Base-by-base conservation (phyloP, 2,888 invertebrate species). In the Elaeidobius kamerunicus region DNA sequence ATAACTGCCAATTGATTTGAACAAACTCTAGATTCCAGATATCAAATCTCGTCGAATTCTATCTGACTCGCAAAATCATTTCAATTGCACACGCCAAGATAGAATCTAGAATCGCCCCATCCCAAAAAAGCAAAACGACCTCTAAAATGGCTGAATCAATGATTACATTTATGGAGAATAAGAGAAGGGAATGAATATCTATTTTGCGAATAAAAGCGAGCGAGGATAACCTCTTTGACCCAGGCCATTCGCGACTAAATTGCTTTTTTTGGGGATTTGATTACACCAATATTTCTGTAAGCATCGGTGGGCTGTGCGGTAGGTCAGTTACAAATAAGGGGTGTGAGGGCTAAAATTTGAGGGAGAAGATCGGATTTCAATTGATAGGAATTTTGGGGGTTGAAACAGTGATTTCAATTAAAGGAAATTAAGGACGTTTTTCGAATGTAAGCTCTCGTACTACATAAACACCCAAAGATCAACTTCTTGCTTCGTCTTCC, bases 101-200 rank as follows among this genome's bases (percentile, higher is more conserved):
- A n/a, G n/a, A n/a, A n/a, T n/a, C n/a, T 50, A 46, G 38, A 55
- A 50, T 50, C 55, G 36, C 46, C 51, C 49, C 30, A 9, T 44
- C 38, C 46, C 38, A 51, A 48, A 56, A 51, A 56, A 56, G 51
- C 51, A 55, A 30, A 45, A 45, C n/a, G 49, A 55, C 17, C 43
- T n/a, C n/a, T n/a, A 45, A 52, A 53, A 56, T 50, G 54, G 48
- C 53, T 23, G 47, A 57, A 54, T 57, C 57, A 51, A 57, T 57
- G 57, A 57, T 57, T 48, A 34, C 54, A 45, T 57, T 57, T 51
- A 55, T 57, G 47, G 42, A 51, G n/a, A n/a, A n/a, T n/a, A n/a
- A n/a, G n/a, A n/a, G n/a, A n/a, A n/a, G 53, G 50, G 51, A 65
- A 67, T 66, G 66, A 66, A 67, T 67, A 67, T 66, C 67, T 66